These are phyloP conservation scores for Picathartes gymnocephalus DNA, from an alignment of 2,113 vertebrate genomes.

Conservation along the genomic window DNA sequence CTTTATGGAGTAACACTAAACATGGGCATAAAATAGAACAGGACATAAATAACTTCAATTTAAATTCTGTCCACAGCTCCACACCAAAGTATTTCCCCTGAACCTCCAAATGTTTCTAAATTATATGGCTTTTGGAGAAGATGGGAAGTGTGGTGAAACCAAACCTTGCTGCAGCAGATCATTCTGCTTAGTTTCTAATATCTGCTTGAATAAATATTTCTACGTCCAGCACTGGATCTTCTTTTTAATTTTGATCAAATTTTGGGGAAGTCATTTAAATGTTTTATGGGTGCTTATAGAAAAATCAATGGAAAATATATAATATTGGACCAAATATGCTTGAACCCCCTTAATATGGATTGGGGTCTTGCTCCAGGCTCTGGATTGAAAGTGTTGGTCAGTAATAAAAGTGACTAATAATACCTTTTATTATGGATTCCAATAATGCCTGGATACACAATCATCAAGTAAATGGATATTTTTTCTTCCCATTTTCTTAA, in stretches of 20 bases:
- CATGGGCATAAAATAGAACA: not conserved
- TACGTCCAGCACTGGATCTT: not conserved
- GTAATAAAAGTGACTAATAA: not conserved
- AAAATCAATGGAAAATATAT: not conserved
- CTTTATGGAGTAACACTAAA: not conserved
- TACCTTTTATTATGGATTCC: not conserved
- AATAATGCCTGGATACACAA: not conserved
- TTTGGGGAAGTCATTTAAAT: not conserved
- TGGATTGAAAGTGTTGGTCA: not conserved
- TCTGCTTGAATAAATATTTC: not conserved
- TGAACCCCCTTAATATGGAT: not conserved
- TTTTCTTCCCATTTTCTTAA: conserved; percentile 11
- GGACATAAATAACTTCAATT: not conserved
- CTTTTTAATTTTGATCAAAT: not conserved
- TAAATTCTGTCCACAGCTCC: not conserved
- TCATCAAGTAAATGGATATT: not conserved
- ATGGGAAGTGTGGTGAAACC: not conserved
- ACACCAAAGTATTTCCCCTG: not conserved
- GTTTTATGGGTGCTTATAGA: not conserved
- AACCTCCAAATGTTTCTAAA: not conserved
- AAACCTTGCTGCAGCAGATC: not conserved
- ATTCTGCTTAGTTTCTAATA: not conserved
- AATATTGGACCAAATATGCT: not conserved
- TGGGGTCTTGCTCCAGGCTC: not conserved
- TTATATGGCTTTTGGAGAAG: not conserved